Evolutionary conservation across 2,113 vertebrate species (phyloP).

Genomic region (Mungos mungo): DNA sequence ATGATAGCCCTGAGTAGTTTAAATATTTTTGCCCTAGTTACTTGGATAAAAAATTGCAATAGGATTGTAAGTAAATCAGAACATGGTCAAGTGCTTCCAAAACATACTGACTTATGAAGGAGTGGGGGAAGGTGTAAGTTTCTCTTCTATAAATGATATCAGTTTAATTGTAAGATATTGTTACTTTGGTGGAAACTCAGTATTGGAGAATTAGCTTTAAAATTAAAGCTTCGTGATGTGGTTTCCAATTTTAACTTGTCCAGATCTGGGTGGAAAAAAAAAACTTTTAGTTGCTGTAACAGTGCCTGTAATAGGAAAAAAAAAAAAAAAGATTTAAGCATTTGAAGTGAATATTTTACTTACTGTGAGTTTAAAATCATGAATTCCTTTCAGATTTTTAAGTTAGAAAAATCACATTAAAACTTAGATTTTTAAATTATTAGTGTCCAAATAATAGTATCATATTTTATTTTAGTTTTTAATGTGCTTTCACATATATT

Average conservation of each 20-base stretch:
- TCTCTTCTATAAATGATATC: not conserved
- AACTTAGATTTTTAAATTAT: not conserved
- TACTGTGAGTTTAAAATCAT: not conserved
- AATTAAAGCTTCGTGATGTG: not conserved
- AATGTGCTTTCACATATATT: not conserved
- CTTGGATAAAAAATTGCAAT: constrained; percentile 23
- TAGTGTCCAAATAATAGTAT: not conserved
- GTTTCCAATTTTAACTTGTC: constrained; percentile 21
- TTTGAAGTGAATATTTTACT: constrained; percentile 34
- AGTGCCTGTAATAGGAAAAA: not conserved
- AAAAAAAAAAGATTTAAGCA: not conserved
- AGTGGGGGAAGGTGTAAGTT: not conserved
- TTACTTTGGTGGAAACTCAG: not conserved
- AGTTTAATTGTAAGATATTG: not conserved
- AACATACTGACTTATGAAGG: not conserved
- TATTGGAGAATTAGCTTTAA: constrained; percentile 22
- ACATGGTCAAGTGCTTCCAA: constrained; percentile 16
- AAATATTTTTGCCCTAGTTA: constrained; percentile 52
- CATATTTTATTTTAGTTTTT: not conserved
- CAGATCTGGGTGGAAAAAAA: not conserved
- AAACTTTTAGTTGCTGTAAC: not conserved
- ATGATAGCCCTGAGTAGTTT: constrained; percentile 44
- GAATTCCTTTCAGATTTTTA: constrained; percentile 27
- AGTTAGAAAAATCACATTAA: not conserved
- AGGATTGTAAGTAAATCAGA: constrained; percentile 16